These are phyloP conservation scores for Clusia tigrina DNA, from an alignment of 2,888 invertebrate species.

Conservation along the genomic window DNA sequence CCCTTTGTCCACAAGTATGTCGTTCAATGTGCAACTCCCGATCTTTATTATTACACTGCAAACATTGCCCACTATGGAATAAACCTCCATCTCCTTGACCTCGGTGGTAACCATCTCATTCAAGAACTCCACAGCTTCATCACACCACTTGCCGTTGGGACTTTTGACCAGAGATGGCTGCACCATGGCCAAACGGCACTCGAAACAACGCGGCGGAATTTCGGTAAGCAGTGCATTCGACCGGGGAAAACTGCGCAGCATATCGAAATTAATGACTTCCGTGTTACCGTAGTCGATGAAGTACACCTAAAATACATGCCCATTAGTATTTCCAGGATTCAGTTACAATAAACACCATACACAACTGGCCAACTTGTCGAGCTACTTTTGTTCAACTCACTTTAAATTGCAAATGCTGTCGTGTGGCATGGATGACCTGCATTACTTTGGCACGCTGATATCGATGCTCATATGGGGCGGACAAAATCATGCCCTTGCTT, in stretches of 20 bases:
- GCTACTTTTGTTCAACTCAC: slow-evolving; percentile 33
- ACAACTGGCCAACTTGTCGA: too few species aligned
- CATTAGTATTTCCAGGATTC: background rate
- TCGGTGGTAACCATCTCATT: slow-evolving; percentile 56
- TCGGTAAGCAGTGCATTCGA: slow-evolving; percentile 43
- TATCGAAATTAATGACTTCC: slow-evolving; percentile 64
- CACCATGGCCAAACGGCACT: slow-evolving; percentile 75
- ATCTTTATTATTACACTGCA: slow-evolving; percentile 72
- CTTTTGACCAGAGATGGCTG: slow-evolving; percentile 73
- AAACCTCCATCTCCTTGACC: slow-evolving; percentile 60
- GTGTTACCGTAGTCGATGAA: slow-evolving; percentile 83
- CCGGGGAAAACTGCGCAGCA: slow-evolving; percentile 64
- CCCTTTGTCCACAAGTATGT: slow-evolving; percentile 70
- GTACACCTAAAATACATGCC: slow-evolving; percentile 67
- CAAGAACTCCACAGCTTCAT: slow-evolving; percentile 67
- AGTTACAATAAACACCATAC: background rate
- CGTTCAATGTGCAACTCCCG: slow-evolving; percentile 68
- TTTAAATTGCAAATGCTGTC: slow-evolving; percentile 46
- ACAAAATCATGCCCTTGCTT: slow-evolving; percentile 67
- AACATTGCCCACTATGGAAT: slow-evolving; percentile 81
- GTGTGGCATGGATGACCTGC: slow-evolving; percentile 51
- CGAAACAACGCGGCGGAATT: slow-evolving; percentile 72
- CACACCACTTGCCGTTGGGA: slow-evolving; percentile 71
- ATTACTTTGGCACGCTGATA: slow-evolving; percentile 70
- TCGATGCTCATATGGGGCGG: slow-evolving; percentile 67